Evolutionary conservation across 2,797 vertebrate genomes (phyloP).

Genomic region (Channallabes apus): DNA sequence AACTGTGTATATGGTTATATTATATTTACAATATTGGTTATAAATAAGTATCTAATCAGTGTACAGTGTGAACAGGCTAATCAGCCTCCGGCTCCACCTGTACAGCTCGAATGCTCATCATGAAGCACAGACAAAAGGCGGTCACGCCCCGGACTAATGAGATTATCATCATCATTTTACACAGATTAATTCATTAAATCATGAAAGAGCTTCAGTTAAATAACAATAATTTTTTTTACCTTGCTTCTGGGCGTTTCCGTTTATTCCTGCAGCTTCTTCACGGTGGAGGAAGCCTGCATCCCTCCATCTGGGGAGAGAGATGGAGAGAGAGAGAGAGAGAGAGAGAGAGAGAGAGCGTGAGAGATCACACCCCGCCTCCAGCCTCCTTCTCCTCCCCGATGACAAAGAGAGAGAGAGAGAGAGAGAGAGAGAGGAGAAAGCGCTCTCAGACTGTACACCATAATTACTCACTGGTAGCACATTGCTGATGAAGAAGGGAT

Average conservation of each 20-base stretch:
- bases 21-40: not conserved
- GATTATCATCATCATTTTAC: constrained; percentile 16
- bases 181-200: not conserved
- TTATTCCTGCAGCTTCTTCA: constrained; percentile 40
- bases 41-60: not conserved
- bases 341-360: constrained; percentile 1
- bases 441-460: constrained; percentile 9
- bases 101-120: constrained; percentile 9
- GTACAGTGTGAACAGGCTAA: not conserved
- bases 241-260: constrained; percentile 35
- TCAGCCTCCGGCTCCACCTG: constrained; percentile 29
- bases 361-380: constrained; percentile 30
- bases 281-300: constrained; percentile 31
- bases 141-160: constrained; percentile 24
- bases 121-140: constrained; percentile 24
- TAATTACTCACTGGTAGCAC: constrained; percentile 36
- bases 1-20: not conserved
- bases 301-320: constrained; percentile 27
- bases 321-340: not conserved
- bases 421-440: constrained; percentile 6
- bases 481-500: constrained; percentile 27
- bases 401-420: constrained; percentile 28
- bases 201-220: not conserved
- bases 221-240: constrained; percentile 20
- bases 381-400: constrained; percentile 26